phyloP scores from a whole-genome alignment of 1,140 invertebrate species.

The Leptopilina clavipes region DNA sequence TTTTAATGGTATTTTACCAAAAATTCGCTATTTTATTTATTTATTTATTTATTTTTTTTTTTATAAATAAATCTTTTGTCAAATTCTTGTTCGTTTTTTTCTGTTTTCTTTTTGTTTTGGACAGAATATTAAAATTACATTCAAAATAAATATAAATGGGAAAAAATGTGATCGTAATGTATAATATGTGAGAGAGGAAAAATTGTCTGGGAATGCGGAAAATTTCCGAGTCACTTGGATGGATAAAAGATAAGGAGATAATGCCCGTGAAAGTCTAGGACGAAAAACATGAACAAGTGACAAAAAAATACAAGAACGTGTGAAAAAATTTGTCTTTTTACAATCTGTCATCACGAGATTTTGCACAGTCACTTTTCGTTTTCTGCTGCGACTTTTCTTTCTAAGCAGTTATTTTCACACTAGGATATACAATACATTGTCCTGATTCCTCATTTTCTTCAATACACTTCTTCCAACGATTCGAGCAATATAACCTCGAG shows the following conservation, averaged over 20 bases:
- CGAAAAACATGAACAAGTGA: slow-evolving; percentile 20
- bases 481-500: not conserved
- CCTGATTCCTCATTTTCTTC: slow-evolving; percentile 4
- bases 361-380: slow-evolving; percentile 15
- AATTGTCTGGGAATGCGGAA: not conserved
- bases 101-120: too few relatives aligned
- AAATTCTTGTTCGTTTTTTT: too few relatives aligned
- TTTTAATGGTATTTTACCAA: too few relatives aligned
- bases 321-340: slow-evolving; percentile 18
- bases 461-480: not conserved
- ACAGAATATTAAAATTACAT: too few relatives aligned
- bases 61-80: too few relatives aligned
- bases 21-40: slow-evolving; percentile 27
- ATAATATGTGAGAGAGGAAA: not conserved
- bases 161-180: not conserved
- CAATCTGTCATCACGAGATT: slow-evolving; percentile 28
- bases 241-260: slow-evolving; percentile 3
- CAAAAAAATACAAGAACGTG: slow-evolving; percentile 9
- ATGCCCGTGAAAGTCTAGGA: not conserved
- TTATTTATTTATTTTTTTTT: too few relatives aligned
- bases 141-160: too few relatives aligned
- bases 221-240: not conserved
- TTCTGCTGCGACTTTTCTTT: slow-evolving; percentile 7
- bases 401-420: not conserved
- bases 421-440: slow-evolving; percentile 29